These are phyloP conservation scores for Polia nebulosa DNA, from an alignment of 2,888 invertebrate genomes.

Conservation along the genomic window DNA sequence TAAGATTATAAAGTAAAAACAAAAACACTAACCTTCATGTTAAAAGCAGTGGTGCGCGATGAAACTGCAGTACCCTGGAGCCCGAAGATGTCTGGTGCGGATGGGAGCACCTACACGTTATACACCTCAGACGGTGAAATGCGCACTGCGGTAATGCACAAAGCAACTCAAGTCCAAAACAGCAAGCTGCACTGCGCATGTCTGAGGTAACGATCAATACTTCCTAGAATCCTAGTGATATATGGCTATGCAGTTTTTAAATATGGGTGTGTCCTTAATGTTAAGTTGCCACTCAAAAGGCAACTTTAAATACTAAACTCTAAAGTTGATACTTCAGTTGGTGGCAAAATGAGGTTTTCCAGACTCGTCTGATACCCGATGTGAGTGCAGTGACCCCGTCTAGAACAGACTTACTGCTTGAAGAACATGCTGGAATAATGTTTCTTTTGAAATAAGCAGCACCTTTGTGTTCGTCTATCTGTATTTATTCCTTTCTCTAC, in stretches of 20 bases:
- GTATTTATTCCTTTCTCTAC: no score
- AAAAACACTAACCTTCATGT: background rate
- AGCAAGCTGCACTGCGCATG: slow-evolving; percentile 21
- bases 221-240: background rate
- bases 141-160: slow-evolving; percentile 19
- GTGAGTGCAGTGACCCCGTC: no score
- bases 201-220: slow-evolving; percentile 7
- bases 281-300: no score
- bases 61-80: background rate
- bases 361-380: no score
- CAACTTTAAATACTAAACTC: no score
- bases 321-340: no score
- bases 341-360: no score
- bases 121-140: background rate
- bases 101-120: background rate
- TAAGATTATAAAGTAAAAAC: background rate
- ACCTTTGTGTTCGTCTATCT: no score
- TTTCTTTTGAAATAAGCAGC: no score
- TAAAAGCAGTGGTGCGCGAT: background rate
- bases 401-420: no score
- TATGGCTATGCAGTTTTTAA: background rate
- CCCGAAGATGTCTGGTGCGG: background rate
- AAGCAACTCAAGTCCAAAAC: background rate
- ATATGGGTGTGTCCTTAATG: no score
- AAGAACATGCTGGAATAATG: no score